Evolutionary conservation across 2,113 vertebrate species (phyloP).

Genomic region (Varanus salvator): DNA sequence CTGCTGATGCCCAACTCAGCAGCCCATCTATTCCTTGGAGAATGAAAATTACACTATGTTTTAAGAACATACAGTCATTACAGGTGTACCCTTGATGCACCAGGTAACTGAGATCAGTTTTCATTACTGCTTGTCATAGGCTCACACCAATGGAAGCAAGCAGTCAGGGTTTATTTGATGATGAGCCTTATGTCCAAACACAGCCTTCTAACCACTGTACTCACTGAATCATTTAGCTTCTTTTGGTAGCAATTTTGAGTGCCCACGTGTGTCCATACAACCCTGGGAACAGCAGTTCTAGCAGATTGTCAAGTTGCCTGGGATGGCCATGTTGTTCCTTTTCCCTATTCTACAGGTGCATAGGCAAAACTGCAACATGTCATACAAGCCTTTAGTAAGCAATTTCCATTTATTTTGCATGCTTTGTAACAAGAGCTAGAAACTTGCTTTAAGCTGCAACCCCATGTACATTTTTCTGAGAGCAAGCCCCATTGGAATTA

Average conservation of each 20-base stretch:
- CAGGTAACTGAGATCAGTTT: neutral
- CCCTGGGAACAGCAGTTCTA: neutral
- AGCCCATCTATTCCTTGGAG: neutral
- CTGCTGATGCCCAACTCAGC: neutral
- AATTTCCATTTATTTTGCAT: neutral
- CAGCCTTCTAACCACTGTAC: no score
- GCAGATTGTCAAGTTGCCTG: neutral
- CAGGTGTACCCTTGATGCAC: neutral
- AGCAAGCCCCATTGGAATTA: neutral
- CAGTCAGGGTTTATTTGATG: neutral
- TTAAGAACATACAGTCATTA: neutral
- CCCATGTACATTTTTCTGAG: no score
- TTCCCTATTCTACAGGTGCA: neutral
- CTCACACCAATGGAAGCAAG: neutral
- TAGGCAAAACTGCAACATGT: neutral
- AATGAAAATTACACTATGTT: neutral
- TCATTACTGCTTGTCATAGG: neutral
- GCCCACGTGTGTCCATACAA: neutral
- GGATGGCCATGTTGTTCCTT: neutral
- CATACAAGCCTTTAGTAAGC: neutral
- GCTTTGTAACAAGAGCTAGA: neutral
- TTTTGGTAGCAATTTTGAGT: neutral
- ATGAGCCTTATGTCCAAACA: no score
- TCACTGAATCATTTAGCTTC: neutral
- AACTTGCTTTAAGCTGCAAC: neutral